These are phyloP conservation scores for Zosterops hypoxanthus DNA, from an alignment of 2,113 vertebrate genomes.

Conservation along the genomic window DNA sequence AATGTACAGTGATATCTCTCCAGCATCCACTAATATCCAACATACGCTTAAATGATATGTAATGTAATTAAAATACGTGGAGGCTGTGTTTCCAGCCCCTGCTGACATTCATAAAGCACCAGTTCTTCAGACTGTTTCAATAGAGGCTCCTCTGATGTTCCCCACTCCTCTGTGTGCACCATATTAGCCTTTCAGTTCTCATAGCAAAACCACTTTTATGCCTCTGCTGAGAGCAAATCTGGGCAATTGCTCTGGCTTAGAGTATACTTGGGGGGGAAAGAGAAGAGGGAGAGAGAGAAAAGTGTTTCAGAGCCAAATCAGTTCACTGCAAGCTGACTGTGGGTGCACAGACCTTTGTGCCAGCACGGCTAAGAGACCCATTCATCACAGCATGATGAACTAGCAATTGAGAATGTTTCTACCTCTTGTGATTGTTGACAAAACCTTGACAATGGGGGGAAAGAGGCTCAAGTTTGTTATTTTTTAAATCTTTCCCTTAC, in stretches of 20 bases:
- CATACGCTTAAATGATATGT: background rate
- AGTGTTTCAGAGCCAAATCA: conserved; percentile 10
- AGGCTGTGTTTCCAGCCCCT: background rate
- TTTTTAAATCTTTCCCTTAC: conserved; percentile 12
- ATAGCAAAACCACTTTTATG: background rate
- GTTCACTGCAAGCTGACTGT: background rate
- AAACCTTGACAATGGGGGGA: conserved; percentile 8
- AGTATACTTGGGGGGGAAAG: background rate
- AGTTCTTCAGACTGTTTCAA: background rate
- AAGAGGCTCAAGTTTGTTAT: conserved; percentile 4
- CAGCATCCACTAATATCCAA: background rate
- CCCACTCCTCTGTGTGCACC: background rate
- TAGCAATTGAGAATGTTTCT: conserved; percentile 33
- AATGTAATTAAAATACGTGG: background rate
- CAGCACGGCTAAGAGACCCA: background rate
- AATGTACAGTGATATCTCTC: background rate
- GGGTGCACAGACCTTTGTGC: background rate
- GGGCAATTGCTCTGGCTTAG: background rate
- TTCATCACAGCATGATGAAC: conserved; percentile 5
- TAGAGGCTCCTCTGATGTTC: background rate
- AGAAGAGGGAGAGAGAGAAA: background rate
- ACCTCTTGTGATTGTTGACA: conserved; percentile 33
- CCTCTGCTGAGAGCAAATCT: background rate
- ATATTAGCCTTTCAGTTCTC: background rate
- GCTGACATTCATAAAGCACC: background rate